These are phyloP conservation scores for Molanna angustata DNA, from an alignment of 2,888 invertebrate genomes.

Conservation along the genomic window DNA sequence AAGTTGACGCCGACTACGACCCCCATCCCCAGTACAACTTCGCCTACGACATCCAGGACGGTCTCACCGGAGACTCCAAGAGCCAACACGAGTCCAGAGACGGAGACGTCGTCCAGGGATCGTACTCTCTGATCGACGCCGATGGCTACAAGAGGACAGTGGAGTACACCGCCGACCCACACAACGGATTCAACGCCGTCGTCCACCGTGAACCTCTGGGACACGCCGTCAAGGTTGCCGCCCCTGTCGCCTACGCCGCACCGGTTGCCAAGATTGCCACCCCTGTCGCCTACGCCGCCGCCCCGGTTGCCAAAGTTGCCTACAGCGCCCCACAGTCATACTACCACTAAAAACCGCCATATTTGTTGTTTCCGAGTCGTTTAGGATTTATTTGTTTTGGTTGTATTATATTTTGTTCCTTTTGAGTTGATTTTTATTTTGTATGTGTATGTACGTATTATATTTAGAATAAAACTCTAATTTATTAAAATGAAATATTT, in stretches of 20 bases:
- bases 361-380: too few relatives aligned
- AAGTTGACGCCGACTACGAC: conserved; percentile 32
- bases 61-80: conserved; percentile 48
- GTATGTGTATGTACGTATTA: too few relatives aligned
- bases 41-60: conserved; percentile 55
- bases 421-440: too few relatives aligned
- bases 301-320: conserved; percentile 25
- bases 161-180: conserved; percentile 50
- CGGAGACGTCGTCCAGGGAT: conserved; percentile 47
- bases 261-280: conserved; percentile 25
- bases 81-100: conserved; percentile 46
- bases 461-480: too few relatives aligned
- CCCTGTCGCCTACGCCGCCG: conserved; percentile 20
- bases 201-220: conserved; percentile 46
- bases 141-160: conserved; percentile 50
- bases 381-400: too few relatives aligned
- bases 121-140: conserved; percentile 47
- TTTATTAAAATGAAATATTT: too few relatives aligned
- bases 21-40: conserved; percentile 34
- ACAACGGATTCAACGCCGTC: conserved; percentile 54
- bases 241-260: conserved; percentile 26
- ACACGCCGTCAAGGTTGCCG: conserved; percentile 26
- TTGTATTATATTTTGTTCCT: too few relatives aligned
- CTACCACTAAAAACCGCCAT: conserved; percentile 27
- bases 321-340: conserved; percentile 19